Evolutionary conservation across 1,140 invertebrate genomes (phyloP).

Genomic region (Gonioctena quinquepunctata): DNA sequence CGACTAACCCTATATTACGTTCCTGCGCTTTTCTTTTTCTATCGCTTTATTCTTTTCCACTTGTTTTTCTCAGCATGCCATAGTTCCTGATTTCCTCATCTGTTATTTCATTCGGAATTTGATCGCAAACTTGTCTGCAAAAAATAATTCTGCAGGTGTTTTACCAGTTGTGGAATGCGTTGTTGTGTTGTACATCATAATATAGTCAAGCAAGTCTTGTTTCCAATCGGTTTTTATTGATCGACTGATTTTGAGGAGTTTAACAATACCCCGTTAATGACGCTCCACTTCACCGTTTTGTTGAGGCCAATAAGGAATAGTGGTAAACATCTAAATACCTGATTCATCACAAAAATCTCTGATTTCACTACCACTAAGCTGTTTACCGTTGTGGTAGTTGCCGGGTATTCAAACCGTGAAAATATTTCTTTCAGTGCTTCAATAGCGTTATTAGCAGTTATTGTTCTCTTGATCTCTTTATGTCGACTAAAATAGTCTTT

Average conservation of each 20-base stretch:
- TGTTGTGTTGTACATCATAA: conserved; percentile 47
- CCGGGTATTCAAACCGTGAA: too few relatives aligned
- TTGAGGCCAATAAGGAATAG: conserved; percentile 34
- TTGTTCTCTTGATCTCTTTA: not conserved
- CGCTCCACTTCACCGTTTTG: conserved; percentile 44
- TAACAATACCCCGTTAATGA: conserved; percentile 43
- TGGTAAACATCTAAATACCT: not conserved
- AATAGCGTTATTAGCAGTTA: not conserved
- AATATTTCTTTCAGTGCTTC: too few relatives aligned
- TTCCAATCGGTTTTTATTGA: conserved; percentile 34
- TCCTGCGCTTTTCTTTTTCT: not conserved
- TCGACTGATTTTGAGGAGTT: conserved; percentile 44
- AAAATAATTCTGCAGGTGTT: conserved; percentile 33
- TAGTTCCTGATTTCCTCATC: not conserved
- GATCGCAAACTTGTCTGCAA: not conserved
- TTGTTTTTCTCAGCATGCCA: not conserved
- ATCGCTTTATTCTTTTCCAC: not conserved
- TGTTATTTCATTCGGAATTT: not conserved
- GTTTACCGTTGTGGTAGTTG: too few relatives aligned
- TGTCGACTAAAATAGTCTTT: not conserved
- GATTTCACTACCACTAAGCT: not conserved
- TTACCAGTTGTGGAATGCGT: conserved; percentile 39
- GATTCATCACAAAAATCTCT: not conserved
- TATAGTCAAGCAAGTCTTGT: conserved; percentile 36
- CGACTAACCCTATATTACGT: not conserved